Evolutionary conservation across 2,113 vertebrate genomes (phyloP).

Genomic region (Sarotherodon lohbergeri): DNA sequence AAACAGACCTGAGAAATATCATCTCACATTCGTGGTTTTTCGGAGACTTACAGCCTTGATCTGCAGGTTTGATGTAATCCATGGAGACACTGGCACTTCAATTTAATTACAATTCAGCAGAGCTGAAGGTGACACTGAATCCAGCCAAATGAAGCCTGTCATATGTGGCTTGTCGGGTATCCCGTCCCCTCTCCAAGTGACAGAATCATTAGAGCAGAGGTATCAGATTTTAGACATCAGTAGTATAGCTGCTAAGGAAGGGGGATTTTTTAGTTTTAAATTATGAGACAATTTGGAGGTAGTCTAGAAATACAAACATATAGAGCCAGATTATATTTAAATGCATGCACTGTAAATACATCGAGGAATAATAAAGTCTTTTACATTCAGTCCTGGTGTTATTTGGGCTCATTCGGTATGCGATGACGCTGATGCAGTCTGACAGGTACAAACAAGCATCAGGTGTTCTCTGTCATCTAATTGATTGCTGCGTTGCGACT

Average conservation of each 20-base stretch:
- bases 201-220: neutral
- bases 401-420: neutral
- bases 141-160: neutral
- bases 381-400: neutral
- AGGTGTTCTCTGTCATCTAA: neutral
- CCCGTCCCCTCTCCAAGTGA: neutral
- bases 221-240: neutral
- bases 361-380: neutral
- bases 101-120: neutral
- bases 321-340: neutral
- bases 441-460: neutral
- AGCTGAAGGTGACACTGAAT: slow-evolving; percentile 4
- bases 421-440: neutral
- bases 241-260: neutral
- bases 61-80: neutral
- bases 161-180: neutral
- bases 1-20: neutral
- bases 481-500: neutral
- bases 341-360: neutral
- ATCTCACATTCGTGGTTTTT: neutral
- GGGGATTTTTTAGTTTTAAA: neutral
- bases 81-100: neutral
- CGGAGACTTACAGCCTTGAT: neutral
- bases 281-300: neutral
- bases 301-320: neutral